phyloP scores from a whole-genome alignment of 2,888 invertebrate genomes.

The Chaetogeoica ovagalla region DNA sequence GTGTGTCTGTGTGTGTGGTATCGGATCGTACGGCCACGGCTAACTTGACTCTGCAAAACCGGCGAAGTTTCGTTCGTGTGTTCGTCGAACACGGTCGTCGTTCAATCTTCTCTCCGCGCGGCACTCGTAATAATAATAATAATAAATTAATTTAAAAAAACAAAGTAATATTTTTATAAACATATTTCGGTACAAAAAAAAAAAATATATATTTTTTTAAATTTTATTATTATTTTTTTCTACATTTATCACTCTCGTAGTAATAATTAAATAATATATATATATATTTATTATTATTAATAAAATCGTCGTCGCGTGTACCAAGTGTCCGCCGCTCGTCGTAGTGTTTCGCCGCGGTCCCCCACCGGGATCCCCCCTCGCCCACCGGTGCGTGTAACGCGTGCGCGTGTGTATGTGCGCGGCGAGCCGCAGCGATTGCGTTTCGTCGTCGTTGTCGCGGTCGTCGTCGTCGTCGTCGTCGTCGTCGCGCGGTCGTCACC shows the following conservation, averaged over 20 bases:
- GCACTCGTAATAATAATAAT: neutral
- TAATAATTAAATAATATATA: neutral
- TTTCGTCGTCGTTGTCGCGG: constrained; percentile 37
- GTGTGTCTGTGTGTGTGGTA: constrained; percentile 52
- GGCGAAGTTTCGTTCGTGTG: constrained; percentile 52
- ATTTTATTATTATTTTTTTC: no score
- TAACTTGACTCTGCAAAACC: constrained; percentile 19
- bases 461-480: constrained; percentile 19
- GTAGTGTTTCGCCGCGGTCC: constrained; percentile 30
- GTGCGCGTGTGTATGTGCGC: constrained; percentile 33
- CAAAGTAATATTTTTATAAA: neutral
- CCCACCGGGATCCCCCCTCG: constrained; percentile 40
- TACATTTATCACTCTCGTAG: no score
- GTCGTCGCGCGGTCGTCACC: neutral
- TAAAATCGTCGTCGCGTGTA: constrained; percentile 11
- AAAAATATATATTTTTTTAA: no score
- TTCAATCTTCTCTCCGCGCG: constrained; percentile 13
- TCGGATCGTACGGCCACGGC: constrained; percentile 42
- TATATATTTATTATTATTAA: neutral
- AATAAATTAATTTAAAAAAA: no score
- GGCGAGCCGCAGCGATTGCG: constrained; percentile 49
- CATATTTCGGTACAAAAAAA: neutral
- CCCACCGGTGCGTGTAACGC: constrained; percentile 45
- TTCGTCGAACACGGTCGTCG: constrained; percentile 42
- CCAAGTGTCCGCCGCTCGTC: constrained; percentile 22